A percentile compares a stretch with the other conserved stretches of the same genome.
Evolutionary conservation across 2,888 invertebrate genomes (phyloP).

Genomic region (Latrodectus elegans): DNA sequence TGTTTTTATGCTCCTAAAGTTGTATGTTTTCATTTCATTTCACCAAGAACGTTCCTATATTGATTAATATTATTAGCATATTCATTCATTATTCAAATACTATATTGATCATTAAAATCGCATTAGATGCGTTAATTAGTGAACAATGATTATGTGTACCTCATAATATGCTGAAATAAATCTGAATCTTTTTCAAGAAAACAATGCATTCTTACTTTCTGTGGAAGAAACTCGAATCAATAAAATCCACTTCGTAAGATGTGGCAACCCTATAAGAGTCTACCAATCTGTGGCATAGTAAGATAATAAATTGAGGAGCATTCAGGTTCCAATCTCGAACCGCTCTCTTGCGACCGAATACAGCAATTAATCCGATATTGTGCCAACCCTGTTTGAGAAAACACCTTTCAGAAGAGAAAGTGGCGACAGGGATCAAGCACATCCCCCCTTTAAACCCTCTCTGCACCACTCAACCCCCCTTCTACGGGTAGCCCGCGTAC

Average conservation of each 20-base stretch:
- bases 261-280: background rate
- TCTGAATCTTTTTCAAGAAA: background rate
- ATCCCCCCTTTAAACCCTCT: background rate
- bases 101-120: no score
- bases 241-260: background rate
- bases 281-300: background rate
- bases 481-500: no score
- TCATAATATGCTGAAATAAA: no score
- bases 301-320: conserved; percentile 26
- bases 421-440: conserved; percentile 58
- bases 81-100: no score
- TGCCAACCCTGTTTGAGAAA: conserved; percentile 55
- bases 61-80: no score
- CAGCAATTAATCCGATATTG: conserved; percentile 57
- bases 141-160: no score
- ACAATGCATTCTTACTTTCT: background rate
- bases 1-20: no score
- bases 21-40: no score
- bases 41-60: no score
- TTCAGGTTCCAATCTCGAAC: conserved; percentile 1
- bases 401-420: conserved; percentile 44
- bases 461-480: no score
- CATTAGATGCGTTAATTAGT: no score
- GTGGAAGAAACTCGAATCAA: background rate
- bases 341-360: conserved; percentile 36